Evolutionary conservation across 2,888 invertebrate genomes (phyloP).

Genomic region (Platerodrilus igneus): DNA sequence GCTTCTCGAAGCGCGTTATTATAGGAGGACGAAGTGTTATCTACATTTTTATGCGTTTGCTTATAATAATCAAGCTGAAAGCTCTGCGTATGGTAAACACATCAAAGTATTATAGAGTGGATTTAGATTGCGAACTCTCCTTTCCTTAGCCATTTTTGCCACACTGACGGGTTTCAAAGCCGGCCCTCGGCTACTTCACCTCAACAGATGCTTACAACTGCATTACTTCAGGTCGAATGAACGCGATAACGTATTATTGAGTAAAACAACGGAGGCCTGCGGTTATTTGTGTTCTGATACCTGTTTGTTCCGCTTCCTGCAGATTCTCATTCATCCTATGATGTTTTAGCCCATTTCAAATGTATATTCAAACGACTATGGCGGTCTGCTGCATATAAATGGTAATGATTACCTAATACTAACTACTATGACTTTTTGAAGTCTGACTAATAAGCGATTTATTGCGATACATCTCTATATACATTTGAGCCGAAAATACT

Average conservation of each 20-base stretch:
- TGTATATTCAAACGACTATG: constrained; percentile 35
- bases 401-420: constrained; percentile 20
- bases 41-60: constrained; percentile 24
- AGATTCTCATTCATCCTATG: constrained; percentile 20
- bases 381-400: constrained; percentile 33
- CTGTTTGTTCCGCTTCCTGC: constrained; percentile 24
- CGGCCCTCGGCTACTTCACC: constrained; percentile 31
- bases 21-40: constrained; percentile 20
- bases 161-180: constrained; percentile 22
- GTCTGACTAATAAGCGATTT: too few relatives aligned
- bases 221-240: constrained; percentile 47
- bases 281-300: constrained; percentile 44
- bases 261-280: constrained; percentile 43
- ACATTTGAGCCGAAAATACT: too few relatives aligned
- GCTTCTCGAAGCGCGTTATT: constrained; percentile 16
- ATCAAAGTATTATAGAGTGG: constrained; percentile 34
- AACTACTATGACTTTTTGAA: too few relatives aligned
- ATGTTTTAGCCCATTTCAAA: constrained; percentile 30
- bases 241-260: constrained; percentile 49
- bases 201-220: constrained; percentile 46
- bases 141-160: constrained; percentile 17
- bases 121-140: constrained; percentile 12
- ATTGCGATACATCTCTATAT: too few relatives aligned
- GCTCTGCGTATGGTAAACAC: constrained; percentile 33
- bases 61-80: constrained; percentile 30